These are phyloP conservation scores for Mallotus villosus DNA, from an alignment of 2,797 vertebrate species.

Conservation along the genomic window DNA sequence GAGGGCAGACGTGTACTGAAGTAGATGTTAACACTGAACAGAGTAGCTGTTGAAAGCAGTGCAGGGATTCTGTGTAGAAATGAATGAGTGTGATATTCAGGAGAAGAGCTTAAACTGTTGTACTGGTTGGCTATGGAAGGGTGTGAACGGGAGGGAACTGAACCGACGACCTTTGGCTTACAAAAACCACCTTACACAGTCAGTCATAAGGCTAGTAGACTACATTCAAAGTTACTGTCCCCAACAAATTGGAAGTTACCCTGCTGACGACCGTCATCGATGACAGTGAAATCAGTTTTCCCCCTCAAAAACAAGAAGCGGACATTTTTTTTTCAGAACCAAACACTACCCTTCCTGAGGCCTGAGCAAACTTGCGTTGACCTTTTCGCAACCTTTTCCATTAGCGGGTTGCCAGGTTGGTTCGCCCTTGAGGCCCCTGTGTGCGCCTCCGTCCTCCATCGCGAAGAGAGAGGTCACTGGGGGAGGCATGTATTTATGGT, in stretches of 20 bases:
- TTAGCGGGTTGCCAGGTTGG: conserved; percentile 13
- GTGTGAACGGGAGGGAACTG: not conserved
- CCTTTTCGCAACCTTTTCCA: conserved; percentile 30
- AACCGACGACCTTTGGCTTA: not conserved
- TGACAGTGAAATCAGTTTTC: too few relatives aligned
- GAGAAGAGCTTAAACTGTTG: not conserved
- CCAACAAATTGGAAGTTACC: too few relatives aligned
- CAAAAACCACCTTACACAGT: not conserved
- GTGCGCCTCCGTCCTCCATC: not conserved
- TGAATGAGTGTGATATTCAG: too few relatives aligned
- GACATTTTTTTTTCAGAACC: not conserved
- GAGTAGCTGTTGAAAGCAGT: not conserved
- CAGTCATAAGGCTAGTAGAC: not conserved
- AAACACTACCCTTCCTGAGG: not conserved
- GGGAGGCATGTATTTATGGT: conserved; percentile 43
- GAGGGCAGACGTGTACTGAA: too few relatives aligned
- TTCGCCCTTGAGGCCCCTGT: conserved; percentile 20
- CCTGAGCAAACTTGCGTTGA: conserved; percentile 35
- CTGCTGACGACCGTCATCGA: too few relatives aligned
- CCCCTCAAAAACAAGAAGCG: too few relatives aligned
- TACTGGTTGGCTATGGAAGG: not conserved
- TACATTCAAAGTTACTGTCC: too few relatives aligned
- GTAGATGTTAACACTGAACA: not conserved
- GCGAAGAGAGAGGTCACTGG: not conserved
- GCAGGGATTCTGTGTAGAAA: too few relatives aligned